Percentiles rank a stretch among this genome's conserved stretches.
Evolutionary conservation across 2,888 invertebrate genomes (phyloP).

Genomic region (Sinodicranocentrus sp.): DNA sequence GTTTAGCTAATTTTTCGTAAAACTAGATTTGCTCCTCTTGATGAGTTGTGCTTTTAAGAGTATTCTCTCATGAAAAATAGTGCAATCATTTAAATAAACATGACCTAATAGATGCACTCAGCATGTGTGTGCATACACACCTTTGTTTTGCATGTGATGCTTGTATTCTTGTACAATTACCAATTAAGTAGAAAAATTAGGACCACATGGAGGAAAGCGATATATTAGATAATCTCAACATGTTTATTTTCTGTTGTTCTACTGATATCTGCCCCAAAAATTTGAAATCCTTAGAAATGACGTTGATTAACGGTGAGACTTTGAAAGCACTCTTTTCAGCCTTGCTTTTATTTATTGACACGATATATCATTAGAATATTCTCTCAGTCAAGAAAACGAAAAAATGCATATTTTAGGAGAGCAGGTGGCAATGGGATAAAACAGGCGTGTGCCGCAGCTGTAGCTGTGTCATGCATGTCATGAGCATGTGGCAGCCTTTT

Average conservation of each 20-base stretch:
- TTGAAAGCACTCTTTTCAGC: constrained; percentile 33
- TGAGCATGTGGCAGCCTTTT: not conserved
- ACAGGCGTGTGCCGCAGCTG: constrained; percentile 53
- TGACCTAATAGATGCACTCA: not conserved
- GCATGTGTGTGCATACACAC: not conserved
- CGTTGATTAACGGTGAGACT: constrained; percentile 47
- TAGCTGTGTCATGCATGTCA: constrained; percentile 50
- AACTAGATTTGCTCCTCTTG: not conserved
- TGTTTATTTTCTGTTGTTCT: not conserved
- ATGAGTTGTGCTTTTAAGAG: constrained; percentile 12
- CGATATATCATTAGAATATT: constrained; percentile 51
- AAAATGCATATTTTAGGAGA: constrained; percentile 31
- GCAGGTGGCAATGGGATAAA: constrained; percentile 64
- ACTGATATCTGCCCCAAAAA: not conserved
- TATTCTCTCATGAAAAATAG: constrained; percentile 22
- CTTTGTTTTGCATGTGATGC: not conserved
- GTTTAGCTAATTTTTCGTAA: constrained; percentile 11
- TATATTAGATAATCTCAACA: no score
- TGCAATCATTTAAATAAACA: constrained; percentile 12
- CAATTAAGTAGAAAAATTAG: not conserved
- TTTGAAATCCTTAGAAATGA: constrained; percentile 15
- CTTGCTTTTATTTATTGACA: constrained; percentile 44
- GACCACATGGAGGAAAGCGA: not conserved
- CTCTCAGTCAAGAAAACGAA: constrained; percentile 33
- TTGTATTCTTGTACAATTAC: not conserved